Evolutionary conservation across 2,113 vertebrate genomes (phyloP).

Genomic region (Glaucomys volans): DNA sequence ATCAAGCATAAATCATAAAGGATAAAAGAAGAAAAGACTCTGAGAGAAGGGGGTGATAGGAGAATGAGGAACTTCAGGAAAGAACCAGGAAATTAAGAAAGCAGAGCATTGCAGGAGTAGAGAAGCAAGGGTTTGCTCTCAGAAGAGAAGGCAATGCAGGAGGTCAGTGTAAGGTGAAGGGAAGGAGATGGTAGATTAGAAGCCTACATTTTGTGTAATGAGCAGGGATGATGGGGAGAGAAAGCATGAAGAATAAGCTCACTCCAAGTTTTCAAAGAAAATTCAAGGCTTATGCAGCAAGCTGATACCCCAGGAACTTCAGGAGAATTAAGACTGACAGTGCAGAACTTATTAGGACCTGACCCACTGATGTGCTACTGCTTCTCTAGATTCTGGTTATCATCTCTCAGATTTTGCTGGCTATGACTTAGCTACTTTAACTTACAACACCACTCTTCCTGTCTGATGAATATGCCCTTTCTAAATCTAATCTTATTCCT

Average conservation of each 20-base stretch:
- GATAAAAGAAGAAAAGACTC: background rate
- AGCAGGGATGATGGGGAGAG: background rate
- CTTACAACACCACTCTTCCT: background rate
- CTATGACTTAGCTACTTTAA: background rate
- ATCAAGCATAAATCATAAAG: background rate
- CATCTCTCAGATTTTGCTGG: background rate
- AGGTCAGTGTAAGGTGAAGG: rapidly evolving
- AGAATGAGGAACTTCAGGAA: background rate
- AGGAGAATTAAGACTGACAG: background rate
- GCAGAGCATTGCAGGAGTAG: background rate
- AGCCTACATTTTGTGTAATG: background rate
- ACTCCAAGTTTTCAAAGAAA: background rate
- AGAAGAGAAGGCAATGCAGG: background rate
- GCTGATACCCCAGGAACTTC: background rate
- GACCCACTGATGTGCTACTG: background rate
- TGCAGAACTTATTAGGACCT: background rate
- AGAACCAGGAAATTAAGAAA: background rate
- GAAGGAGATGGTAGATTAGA: background rate
- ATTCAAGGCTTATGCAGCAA: background rate
- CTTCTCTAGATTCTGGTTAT: background rate
- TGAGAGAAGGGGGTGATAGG: background rate
- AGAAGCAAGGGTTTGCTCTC: background rate
- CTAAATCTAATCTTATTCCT: background rate
- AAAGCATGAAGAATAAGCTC: background rate
- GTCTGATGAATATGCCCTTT: background rate